These are phyloP conservation scores for Ascidia mentula DNA, from an alignment of 23 tunicate species.

Conservation along the genomic window DNA sequence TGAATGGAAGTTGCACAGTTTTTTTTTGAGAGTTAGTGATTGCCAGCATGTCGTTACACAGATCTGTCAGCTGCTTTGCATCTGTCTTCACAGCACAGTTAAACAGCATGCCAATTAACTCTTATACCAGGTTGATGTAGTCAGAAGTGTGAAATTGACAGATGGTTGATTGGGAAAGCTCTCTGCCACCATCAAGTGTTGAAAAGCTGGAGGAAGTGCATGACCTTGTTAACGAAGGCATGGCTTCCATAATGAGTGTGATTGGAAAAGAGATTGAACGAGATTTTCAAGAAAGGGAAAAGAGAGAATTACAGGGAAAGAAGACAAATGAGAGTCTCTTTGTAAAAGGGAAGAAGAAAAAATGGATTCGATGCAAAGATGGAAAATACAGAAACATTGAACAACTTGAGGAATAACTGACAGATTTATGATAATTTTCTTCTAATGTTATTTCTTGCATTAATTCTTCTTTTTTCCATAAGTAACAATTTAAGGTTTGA, in stretches of 20 bases:
- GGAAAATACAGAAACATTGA: constrained; percentile 40
- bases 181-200: constrained; percentile 28
- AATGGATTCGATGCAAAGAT: constrained; percentile 64
- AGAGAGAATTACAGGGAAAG: constrained; percentile 32
- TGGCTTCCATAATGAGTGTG: constrained; percentile 27
- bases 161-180: constrained; percentile 39
- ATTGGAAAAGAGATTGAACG: constrained; percentile 45
- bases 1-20: too few species aligned
- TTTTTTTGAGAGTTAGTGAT: too few species aligned
- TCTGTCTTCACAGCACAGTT: too few species aligned
- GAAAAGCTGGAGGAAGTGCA: constrained; percentile 29
- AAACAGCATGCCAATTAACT: too few species aligned
- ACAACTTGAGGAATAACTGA: not conserved
- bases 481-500: too few species aligned
- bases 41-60: too few species aligned
- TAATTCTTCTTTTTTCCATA: too few species aligned
- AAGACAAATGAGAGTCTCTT: constrained; percentile 23
- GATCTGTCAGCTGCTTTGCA: too few species aligned
- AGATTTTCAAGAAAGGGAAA: constrained; percentile 40
- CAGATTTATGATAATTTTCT: not conserved
- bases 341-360: constrained; percentile 31
- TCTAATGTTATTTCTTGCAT: too few species aligned
- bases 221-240: constrained; percentile 31
- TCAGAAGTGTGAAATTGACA: not conserved
- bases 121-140: too few species aligned